phyloP scores from a whole-genome alignment of 2,888 invertebrate genomes.

The Leptothorax acervorum region DNA sequence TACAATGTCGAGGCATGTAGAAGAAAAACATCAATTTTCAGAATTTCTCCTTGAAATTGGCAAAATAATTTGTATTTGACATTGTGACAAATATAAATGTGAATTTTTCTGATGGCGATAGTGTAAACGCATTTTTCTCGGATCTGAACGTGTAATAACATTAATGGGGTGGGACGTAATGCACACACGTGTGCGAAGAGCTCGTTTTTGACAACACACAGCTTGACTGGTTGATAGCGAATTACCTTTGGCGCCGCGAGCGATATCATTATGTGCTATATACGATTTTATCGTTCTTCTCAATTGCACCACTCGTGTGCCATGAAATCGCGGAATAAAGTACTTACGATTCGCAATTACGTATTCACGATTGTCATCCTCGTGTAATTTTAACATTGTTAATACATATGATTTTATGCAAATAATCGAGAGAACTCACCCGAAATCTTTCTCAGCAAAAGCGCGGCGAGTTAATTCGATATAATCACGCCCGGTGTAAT shows the following conservation, averaged over 20 bases:
- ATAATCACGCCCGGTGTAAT: background rate
- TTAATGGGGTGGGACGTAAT: conserved; percentile 5
- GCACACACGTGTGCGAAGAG: conserved; percentile 3
- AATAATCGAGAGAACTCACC: background rate
- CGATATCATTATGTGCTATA: conserved; percentile 30
- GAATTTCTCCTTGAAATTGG: background rate
- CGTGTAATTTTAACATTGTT: background rate
- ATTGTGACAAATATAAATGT: background rate
- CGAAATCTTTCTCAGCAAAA: background rate
- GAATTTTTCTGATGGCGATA: background rate
- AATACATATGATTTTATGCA: background rate
- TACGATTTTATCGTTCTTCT: conserved; percentile 44
- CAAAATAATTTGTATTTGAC: background rate
- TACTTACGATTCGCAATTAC: conserved; percentile 17
- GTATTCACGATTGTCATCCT: conserved; percentile 1
- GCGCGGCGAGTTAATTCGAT: background rate
- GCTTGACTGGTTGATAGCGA: conserved; percentile 24
- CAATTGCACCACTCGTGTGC: conserved; percentile 31
- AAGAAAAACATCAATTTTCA: background rate
- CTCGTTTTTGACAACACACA: conserved; percentile 26
- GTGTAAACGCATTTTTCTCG: conserved; percentile 29
- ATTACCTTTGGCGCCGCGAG: conserved; percentile 40
- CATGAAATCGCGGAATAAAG: conserved; percentile 47
- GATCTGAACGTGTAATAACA: conserved; percentile 3
- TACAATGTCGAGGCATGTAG: background rate